A percentile compares a stretch with the other conserved stretches of the same genome.
phyloP scores from a whole-genome alignment of 2,888 invertebrate genomes.

The Drosophila rubida region DNA sequence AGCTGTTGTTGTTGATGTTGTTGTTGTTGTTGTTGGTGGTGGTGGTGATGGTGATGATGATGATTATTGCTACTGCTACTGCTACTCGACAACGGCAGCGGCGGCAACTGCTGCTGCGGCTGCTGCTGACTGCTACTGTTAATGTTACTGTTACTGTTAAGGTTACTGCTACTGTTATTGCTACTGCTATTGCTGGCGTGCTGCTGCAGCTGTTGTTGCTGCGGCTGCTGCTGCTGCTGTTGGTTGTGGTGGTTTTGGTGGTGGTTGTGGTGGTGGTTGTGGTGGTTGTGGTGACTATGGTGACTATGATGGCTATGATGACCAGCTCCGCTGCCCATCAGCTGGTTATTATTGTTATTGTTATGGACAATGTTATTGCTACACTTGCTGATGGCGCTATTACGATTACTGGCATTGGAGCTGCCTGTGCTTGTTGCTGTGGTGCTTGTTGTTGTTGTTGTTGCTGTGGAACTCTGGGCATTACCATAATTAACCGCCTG shows the following conservation, averaged over 20 bases:
- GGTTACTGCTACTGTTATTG: constrained; percentile 15
- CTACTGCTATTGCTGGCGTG: constrained; percentile 30
- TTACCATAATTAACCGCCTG: constrained; percentile 74
- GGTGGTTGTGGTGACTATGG: constrained; percentile 54
- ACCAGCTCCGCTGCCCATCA: constrained; percentile 56
- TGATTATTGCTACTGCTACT: constrained; percentile 67
- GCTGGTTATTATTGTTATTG: constrained; percentile 42
- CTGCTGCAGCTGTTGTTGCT: constrained; percentile 30
- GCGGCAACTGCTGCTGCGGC: constrained; percentile 55
- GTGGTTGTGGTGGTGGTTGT: constrained; percentile 60
- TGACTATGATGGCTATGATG: constrained; percentile 69
- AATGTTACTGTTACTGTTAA: constrained; percentile 5
- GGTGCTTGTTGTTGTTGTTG: constrained; percentile 23
- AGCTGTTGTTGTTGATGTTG: constrained; percentile 64
- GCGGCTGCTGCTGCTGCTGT: constrained; percentile 37
- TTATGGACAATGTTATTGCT: constrained; percentile 27
- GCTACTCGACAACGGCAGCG: constrained; percentile 46
- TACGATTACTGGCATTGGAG: constrained; percentile 37
- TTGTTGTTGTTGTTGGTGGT: constrained; percentile 63
- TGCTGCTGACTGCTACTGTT: constrained; percentile 54
- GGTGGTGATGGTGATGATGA: constrained; percentile 67
- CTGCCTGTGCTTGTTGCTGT: constrained; percentile 33
- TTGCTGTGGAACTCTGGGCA: constrained; percentile 62
- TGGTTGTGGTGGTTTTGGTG: constrained; percentile 40
- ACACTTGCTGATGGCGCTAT: constrained; percentile 18